Base-by-base conservation (phyloP, 2,113 vertebrate genomes). In the Piliocolobus tephrosceles region DNA sequence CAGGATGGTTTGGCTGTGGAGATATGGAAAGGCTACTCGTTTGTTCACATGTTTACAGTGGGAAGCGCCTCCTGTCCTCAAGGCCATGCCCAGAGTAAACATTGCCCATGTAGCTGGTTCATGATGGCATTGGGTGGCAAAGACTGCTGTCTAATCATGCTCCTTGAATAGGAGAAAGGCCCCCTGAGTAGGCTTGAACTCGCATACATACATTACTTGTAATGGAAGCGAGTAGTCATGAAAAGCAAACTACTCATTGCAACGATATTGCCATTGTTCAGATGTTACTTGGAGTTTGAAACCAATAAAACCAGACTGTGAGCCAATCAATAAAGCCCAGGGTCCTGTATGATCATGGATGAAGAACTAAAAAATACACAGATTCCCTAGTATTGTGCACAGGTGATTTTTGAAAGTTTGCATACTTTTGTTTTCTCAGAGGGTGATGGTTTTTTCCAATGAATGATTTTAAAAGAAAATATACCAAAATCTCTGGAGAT, bases 51-150 rank as follows among this genome's bases (percentile, higher is more conserved):
- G 47, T 35, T 30, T 83, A 16, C 11, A 52, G 58, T 16, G 23
- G 22, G 72, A 68, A 79, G 14, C 4, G 8, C 17, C 16, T 88
- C 40, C 7, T 78, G 9, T 20, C 52, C 52, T 55, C 22, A 47
- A 89, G 66, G 20, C 81, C 72, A 35, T 0, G 40, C 40, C n/a
- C 20, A 52, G 10, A 25, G 47, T 23, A n/a, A 43, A 85, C 35
- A 64, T 0, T 61, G 23, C 23, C 68, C 22, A 35, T 1, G 7
- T 0, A 12, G 55, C 10, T 14, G 14, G n/a, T 4, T 61, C 27
- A 38, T 1, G 43, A 38, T 3, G 27, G 35, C 0, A 1, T 25
- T 57, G 10, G 12, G 30, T 2, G 47, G 25, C 1, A 1, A 0
- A 47, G 32, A 66, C 30, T 80, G 43, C 16, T 25, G 13, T 57